These are phyloP conservation scores for Aegotheles bennettii DNA, from an alignment of 2,113 vertebrate species.

Conservation along the genomic window DNA sequence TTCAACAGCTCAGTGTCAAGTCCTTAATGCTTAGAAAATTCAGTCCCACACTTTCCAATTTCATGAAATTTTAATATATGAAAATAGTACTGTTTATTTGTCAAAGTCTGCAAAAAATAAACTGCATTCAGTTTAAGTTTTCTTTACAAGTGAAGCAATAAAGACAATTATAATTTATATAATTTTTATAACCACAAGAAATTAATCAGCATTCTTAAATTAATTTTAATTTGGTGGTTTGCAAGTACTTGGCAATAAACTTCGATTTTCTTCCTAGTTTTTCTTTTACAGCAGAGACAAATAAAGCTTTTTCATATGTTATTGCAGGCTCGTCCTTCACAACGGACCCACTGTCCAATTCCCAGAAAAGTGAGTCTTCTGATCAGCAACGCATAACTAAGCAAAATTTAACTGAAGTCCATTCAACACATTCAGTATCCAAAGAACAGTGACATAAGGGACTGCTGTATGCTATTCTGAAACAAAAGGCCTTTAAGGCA, in stretches of 20 bases:
- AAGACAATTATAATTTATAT: neutral
- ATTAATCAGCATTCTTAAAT: neutral
- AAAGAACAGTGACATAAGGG: neutral
- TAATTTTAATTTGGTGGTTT: neutral
- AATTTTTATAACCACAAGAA: neutral
- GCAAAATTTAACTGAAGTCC: neutral
- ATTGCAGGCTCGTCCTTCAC: neutral
- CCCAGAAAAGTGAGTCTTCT: neutral
- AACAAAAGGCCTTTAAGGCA: neutral
- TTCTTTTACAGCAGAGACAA: neutral
- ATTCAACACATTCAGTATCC: neutral
- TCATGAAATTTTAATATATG: neutral
- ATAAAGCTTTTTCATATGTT: neutral
- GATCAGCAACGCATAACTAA: neutral
- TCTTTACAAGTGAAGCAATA: neutral
- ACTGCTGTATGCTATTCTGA: neutral
- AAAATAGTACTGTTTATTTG: constrained; percentile 29
- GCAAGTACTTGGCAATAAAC: neutral
- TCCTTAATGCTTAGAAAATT: neutral
- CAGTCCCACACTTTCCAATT: neutral
- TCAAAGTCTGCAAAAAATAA: constrained; percentile 3
- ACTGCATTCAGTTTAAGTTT: neutral
- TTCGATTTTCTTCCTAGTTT: neutral
- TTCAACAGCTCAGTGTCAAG: neutral
- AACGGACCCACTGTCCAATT: neutral